Evolutionary conservation across 2,888 invertebrate species (phyloP).

Genomic region (Chymomyza procnemis): DNA sequence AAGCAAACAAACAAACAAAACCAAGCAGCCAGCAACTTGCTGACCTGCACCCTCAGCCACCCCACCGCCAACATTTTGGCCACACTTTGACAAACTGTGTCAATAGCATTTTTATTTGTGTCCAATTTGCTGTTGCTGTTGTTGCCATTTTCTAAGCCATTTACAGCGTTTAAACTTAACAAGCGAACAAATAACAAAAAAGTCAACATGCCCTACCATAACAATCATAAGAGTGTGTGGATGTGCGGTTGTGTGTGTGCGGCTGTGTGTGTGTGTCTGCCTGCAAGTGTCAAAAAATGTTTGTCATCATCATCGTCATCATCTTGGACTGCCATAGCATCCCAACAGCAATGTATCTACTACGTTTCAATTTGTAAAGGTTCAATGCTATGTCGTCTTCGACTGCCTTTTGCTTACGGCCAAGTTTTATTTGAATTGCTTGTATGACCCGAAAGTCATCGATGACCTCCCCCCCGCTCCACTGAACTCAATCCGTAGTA

Average conservation of each 20-base stretch:
- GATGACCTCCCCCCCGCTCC: neutral
- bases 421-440: conserved; percentile 52
- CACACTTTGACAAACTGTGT: conserved; percentile 72
- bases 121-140: conserved; percentile 63
- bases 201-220: conserved; percentile 41
- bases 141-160: conserved; percentile 73
- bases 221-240: conserved; percentile 24
- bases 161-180: conserved; percentile 75
- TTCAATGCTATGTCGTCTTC: conserved; percentile 49
- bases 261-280: conserved; percentile 31
- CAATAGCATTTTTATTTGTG: conserved; percentile 75
- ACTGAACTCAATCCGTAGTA: neutral
- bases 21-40: neutral
- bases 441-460: conserved; percentile 12
- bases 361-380: conserved; percentile 73
- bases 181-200: conserved; percentile 67
- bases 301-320: conserved; percentile 16
- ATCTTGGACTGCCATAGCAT: conserved; percentile 40
- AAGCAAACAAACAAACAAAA: conserved; percentile 11
- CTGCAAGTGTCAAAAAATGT: conserved; percentile 58
- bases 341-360: conserved; percentile 72
- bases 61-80: neutral
- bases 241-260: neutral
- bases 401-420: conserved; percentile 14
- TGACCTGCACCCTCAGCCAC: neutral